Evolutionary conservation across 2,113 vertebrate species (phyloP).

Genomic region (Hypanus sabinus): DNA sequence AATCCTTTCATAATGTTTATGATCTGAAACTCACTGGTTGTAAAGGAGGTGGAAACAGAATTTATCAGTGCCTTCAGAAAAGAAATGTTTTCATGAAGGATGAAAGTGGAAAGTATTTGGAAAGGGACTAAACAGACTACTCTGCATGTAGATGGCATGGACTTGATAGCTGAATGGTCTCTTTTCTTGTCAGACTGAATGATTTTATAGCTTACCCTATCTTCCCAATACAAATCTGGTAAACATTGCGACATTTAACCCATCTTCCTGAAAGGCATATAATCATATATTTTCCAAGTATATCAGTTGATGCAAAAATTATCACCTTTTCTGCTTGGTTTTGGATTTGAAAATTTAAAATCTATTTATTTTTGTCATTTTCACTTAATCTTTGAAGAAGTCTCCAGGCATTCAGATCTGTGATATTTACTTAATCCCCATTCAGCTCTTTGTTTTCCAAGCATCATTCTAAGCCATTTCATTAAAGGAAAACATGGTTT

Average conservation of each 20-base stretch:
- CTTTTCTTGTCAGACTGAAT: no score
- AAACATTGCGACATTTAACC: background rate
- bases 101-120: no score
- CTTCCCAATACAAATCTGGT: background rate
- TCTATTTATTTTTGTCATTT: background rate
- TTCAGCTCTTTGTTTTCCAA: background rate
- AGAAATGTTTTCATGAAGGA: no score
- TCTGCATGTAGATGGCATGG: no score
- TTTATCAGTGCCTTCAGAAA: no score
- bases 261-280: background rate
- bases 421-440: background rate
- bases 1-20: background rate
- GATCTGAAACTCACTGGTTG: no score
- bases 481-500: background rate
- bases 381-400: background rate
- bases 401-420: background rate
- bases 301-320: background rate
- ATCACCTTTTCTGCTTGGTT: background rate
- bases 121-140: no score
- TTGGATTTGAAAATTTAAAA: background rate
- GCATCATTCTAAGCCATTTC: background rate
- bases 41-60: no score
- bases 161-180: no score
- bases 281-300: background rate
- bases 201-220: no score